These are phyloP conservation scores for Cryptus viduatorius DNA, from an alignment of 2,888 invertebrate genomes.

Conservation along the genomic window DNA sequence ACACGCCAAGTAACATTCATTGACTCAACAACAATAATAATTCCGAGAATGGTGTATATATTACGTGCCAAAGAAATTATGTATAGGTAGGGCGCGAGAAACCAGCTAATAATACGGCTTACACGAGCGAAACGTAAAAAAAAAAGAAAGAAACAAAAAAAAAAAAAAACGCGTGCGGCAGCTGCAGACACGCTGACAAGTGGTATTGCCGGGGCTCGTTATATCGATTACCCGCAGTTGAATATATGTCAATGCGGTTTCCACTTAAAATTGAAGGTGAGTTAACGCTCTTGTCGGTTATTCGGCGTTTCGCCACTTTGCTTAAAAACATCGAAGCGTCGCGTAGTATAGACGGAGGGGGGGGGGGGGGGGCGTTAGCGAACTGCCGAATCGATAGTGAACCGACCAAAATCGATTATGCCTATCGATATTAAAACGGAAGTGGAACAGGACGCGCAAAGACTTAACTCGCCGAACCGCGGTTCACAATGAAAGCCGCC, in stretches of 20 bases:
- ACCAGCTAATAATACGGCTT: neutral
- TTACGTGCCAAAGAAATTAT: no score
- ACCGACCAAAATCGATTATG: no score
- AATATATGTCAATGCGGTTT: slow-evolving; percentile 57
- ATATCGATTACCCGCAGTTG: slow-evolving; percentile 55
- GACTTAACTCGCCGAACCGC: no score
- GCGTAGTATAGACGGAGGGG: no score
- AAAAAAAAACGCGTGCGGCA: slow-evolving; percentile 44
- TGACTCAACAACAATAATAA: neutral
- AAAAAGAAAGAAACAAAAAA: neutral
- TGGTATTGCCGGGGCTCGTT: slow-evolving; percentile 39
- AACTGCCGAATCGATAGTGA: no score
- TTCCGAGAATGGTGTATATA: neutral
- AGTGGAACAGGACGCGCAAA: no score
- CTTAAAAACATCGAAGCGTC: no score
- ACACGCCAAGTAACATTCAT: neutral
- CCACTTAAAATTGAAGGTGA: slow-evolving; percentile 22
- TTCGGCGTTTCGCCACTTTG: neutral
- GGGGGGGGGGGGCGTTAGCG: no score
- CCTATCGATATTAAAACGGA: no score
- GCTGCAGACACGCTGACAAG: slow-evolving; percentile 42
- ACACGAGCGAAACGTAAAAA: slow-evolving; percentile 10
- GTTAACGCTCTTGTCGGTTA: neutral
- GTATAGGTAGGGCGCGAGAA: neutral
- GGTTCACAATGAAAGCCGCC: no score